phyloP scores from a whole-genome alignment of 2,797 vertebrate species.

The Loriculus beryllinus region DNA sequence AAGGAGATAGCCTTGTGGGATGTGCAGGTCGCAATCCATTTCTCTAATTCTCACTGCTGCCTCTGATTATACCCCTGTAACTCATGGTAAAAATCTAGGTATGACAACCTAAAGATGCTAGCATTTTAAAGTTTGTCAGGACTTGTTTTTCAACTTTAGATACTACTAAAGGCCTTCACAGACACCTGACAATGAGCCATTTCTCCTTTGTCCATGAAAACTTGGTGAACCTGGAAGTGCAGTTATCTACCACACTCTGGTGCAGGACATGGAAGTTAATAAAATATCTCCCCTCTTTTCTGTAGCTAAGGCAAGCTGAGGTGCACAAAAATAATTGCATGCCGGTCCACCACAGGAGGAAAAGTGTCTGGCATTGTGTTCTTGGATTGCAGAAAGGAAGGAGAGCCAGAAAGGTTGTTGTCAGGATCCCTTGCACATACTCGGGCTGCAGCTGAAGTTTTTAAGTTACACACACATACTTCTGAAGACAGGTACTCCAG shows the following conservation, averaged over 20 bases:
- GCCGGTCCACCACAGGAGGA: background rate
- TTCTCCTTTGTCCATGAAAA: background rate
- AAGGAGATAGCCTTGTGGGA: background rate
- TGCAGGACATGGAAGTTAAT: background rate
- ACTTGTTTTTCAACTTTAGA: background rate
- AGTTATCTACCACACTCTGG: background rate
- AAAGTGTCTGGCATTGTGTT: background rate
- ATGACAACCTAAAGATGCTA: background rate
- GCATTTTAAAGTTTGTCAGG: background rate
- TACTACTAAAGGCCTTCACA: background rate
- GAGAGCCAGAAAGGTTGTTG: background rate
- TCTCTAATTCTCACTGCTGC: background rate
- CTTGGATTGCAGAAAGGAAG: background rate
- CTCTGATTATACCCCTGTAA: background rate
- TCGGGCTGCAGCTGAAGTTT: background rate
- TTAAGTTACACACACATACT: background rate
- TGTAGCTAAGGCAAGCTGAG: background rate
- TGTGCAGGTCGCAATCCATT: background rate
- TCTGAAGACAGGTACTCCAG: background rate
- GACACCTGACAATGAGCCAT: background rate
- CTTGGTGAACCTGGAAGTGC: background rate
- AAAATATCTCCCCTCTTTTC: slow-evolving; percentile 21
- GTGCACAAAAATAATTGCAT: background rate
- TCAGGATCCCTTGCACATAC: background rate
- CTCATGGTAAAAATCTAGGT: background rate